Conservation (phyloP, 2,888 invertebrate species). For the Rhamphomyia laevipes region DNA sequence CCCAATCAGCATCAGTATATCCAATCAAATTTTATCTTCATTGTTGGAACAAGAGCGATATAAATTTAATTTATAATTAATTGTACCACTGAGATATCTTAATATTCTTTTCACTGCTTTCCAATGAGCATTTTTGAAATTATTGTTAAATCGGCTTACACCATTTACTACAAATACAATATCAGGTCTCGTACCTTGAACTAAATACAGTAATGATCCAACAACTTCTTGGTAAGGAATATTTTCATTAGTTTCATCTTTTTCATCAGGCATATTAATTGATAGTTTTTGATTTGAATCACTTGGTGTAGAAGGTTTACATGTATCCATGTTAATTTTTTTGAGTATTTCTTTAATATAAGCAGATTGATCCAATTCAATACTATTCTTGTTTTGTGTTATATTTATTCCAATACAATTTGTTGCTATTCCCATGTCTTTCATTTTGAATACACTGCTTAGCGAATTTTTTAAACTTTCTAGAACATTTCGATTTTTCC, state of each 20-base stretch:
- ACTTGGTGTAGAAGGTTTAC: slow-evolving; percentile 14
- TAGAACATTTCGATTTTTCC: slow-evolving; percentile 3
- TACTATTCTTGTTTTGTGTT: slow-evolving; percentile 4
- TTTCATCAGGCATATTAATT: background rate
- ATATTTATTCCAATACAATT: slow-evolving; percentile 10
- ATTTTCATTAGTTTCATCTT: slow-evolving; percentile 31
- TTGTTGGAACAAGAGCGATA: too few relatives aligned
- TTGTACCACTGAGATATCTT: slow-evolving; percentile 8
- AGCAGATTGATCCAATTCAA: slow-evolving; percentile 11
- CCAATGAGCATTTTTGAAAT: slow-evolving; percentile 15
- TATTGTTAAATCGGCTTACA: slow-evolving; percentile 15
- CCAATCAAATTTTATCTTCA: slow-evolving; percentile 4
- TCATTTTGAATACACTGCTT: slow-evolving; percentile 8
- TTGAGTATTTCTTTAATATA: slow-evolving; percentile 13
- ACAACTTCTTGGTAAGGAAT: slow-evolving; percentile 13
- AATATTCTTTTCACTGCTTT: slow-evolving; percentile 15
- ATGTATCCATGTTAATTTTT: slow-evolving; percentile 14
- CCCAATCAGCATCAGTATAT: slow-evolving; percentile 14
- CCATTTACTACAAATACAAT: slow-evolving; percentile 14
- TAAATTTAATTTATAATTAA: slow-evolving; percentile 5
- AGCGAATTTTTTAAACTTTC: background rate
- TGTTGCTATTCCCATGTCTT: slow-evolving; percentile 9
- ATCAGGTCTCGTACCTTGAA: slow-evolving; percentile 14
- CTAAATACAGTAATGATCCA: slow-evolving; percentile 12
- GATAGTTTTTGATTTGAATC: slow-evolving; percentile 7